Conservation (phyloP, 2,888 invertebrate species). For the Lydus trimaculatus region DNA sequence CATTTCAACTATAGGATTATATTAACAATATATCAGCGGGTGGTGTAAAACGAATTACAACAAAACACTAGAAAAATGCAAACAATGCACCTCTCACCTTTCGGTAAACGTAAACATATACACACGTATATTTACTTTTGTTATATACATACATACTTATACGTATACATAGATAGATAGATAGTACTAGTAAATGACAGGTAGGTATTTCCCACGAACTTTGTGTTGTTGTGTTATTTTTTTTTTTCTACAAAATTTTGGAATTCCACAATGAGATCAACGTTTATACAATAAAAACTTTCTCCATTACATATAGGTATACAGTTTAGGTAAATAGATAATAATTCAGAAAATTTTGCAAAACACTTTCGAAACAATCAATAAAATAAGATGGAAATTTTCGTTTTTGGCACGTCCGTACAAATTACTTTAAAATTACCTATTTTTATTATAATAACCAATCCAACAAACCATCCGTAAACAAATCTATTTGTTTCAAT, state of each 20-base stretch:
- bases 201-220: conserved; percentile 11
- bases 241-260: neutral
- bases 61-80: conserved; percentile 30
- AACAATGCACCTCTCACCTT: conserved; percentile 32
- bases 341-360: neutral
- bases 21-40: conserved; percentile 27
- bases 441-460: neutral
- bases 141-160: too few species aligned
- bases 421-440: neutral
- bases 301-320: neutral
- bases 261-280: conserved; percentile 8
- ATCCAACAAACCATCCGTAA: neutral
- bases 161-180: conserved; percentile 18
- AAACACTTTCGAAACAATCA: neutral
- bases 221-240: neutral
- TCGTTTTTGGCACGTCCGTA: neutral
- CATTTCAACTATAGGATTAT: conserved; percentile 18
- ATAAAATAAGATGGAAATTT: neutral
- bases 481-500: neutral
- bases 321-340: neutral
- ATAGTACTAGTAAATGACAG: conserved; percentile 28
- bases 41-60: conserved; percentile 27
- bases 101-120: conserved; percentile 21
- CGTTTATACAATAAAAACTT: neutral
- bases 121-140: conserved; percentile 26